phyloP scores from a whole-genome alignment of 1,140 invertebrate species.

The Drosophila equinoxialis region DNA sequence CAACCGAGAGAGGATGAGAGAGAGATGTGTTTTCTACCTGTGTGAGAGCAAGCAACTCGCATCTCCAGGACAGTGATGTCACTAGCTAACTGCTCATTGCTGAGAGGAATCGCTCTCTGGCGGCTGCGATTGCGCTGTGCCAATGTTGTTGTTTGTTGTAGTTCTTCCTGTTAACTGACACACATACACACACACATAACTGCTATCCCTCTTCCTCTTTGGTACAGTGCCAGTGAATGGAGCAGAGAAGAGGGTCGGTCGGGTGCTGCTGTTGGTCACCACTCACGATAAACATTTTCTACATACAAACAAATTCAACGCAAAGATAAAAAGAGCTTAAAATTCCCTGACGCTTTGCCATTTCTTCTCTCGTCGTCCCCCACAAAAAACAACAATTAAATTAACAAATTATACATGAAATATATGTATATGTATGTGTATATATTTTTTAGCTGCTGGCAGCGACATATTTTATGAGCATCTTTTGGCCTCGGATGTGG shows the following conservation, averaged over 20 bases:
- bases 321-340: slow-evolving; percentile 56
- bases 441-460: slow-evolving; percentile 54
- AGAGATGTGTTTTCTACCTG: slow-evolving; percentile 7
- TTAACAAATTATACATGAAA: slow-evolving; percentile 2
- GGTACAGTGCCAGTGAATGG: slow-evolving; percentile 8
- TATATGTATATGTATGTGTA: slow-evolving; percentile 35
- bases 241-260: slow-evolving; percentile 8
- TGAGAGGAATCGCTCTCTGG: slow-evolving; percentile 34
- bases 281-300: slow-evolving; percentile 48
- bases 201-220: slow-evolving; percentile 9
- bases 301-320: slow-evolving; percentile 60
- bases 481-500: slow-evolving; percentile 57
- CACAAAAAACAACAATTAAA: slow-evolving; percentile 24
- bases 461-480: slow-evolving; percentile 71
- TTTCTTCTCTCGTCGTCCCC: slow-evolving; percentile 44
- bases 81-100: slow-evolving; percentile 17
- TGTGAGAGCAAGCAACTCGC: not conserved
- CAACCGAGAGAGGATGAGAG: not conserved
- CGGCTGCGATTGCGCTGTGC: slow-evolving; percentile 31
- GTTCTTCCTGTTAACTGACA: slow-evolving; percentile 25
- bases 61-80: not conserved
- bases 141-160: slow-evolving; percentile 44
- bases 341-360: slow-evolving; percentile 53
- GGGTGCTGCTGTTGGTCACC: slow-evolving; percentile 31
- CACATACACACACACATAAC: not conserved